phyloP scores from a whole-genome alignment of 1,140 invertebrate genomes.

The Acromyrmex echinatior region DNA sequence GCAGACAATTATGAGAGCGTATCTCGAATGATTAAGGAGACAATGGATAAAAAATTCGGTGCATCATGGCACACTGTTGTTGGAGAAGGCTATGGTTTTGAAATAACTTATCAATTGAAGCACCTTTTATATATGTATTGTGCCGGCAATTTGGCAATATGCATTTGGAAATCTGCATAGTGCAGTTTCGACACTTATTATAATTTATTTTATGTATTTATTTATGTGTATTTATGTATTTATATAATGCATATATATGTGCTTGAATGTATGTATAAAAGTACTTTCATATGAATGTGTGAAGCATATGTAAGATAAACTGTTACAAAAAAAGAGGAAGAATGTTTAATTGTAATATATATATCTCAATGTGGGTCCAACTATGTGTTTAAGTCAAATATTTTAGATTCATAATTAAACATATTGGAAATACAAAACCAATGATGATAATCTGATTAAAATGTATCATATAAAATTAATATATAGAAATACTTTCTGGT shows the following conservation, averaged over 20 bases:
- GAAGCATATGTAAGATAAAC: neutral
- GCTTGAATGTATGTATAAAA: neutral
- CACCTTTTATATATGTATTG: conserved; percentile 98
- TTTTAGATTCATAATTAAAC: conserved; percentile 28
- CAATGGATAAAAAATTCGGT: conserved; percentile 98
- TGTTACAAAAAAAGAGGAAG: conserved; percentile 3
- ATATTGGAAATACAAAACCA: conserved; percentile 14
- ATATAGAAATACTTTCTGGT: neutral
- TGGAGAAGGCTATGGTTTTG: conserved; percentile 97
- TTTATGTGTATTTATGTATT: neutral
- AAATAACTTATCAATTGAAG: conserved; percentile 97
- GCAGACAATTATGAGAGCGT: conserved; percentile 91
- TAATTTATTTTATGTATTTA: conserved; percentile 14
- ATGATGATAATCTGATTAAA: neutral
- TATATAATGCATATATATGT: neutral
- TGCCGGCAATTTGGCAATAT: conserved; percentile 96
- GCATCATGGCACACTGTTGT: conserved; percentile 97
- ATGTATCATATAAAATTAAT: conserved; percentile 3
- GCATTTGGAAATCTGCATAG: conserved; percentile 93
- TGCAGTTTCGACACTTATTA: neutral
- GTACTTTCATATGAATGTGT: neutral
- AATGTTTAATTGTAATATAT: neutral
- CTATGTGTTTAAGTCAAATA: neutral
- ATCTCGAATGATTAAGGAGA: conserved; percentile 97
- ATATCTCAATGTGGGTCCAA: conserved; percentile 31